These are phyloP conservation scores for Agriopis leucophaearia DNA, from an alignment of 2,888 invertebrate genomes.

Conservation along the genomic window DNA sequence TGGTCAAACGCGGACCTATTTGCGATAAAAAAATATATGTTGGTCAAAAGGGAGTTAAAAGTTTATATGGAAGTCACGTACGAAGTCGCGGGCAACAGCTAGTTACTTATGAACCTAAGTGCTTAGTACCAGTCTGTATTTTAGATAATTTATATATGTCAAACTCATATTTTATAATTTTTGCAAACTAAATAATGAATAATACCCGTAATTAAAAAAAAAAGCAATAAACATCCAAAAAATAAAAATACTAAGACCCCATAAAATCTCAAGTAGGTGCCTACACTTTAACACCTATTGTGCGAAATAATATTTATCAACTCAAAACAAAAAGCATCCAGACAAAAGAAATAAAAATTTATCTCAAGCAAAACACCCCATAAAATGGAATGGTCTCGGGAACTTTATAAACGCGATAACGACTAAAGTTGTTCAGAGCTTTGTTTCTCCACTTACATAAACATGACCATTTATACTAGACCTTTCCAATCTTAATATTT, in stretches of 20 bases:
- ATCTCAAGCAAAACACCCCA: slow-evolving; percentile 85
- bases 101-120: too few relatives aligned
- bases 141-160: too few relatives aligned
- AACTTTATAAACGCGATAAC: slow-evolving; percentile 86
- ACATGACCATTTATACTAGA: slow-evolving; percentile 64
- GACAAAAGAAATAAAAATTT: slow-evolving; percentile 82
- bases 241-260: slow-evolving; percentile 14
- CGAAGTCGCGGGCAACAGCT: too few relatives aligned
- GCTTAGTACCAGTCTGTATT: too few relatives aligned
- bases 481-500: slow-evolving; percentile 38
- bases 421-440: slow-evolving; percentile 82
- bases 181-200: background rate
- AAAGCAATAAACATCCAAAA: slow-evolving; percentile 6
- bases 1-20: too few relatives aligned
- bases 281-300: slow-evolving; percentile 26
- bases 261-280: slow-evolving; percentile 23
- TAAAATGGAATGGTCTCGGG: slow-evolving; percentile 84
- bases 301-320: slow-evolving; percentile 50
- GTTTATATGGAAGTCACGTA: too few relatives aligned
- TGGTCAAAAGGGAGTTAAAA: too few relatives aligned
- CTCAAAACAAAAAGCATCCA: slow-evolving; percentile 69
- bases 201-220: background rate
- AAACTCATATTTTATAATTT: too few relatives aligned
- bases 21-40: too few relatives aligned
- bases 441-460: slow-evolving; percentile 82